Evolutionary conservation across 2,113 vertebrate genomes (phyloP).

Genomic region (Prunella himalayana): DNA sequence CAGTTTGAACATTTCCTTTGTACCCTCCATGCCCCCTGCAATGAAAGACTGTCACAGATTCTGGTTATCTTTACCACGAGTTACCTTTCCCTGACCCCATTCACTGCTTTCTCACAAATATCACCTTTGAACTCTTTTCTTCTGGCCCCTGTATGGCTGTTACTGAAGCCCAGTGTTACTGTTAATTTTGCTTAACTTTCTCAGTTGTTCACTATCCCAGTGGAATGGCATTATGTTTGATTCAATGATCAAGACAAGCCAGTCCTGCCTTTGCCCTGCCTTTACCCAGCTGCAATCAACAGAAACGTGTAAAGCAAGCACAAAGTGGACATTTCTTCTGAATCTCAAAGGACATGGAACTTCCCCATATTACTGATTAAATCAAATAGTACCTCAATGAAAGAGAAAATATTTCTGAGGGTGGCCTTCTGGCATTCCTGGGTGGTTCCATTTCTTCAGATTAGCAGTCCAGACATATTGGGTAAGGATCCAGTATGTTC

Average conservation of each 20-base stretch:
- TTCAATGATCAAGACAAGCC: not conserved
- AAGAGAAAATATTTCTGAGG: not conserved
- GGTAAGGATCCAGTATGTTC: not conserved
- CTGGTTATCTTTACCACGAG: conserved; percentile 17
- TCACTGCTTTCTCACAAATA: not conserved
- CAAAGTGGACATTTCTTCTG: not conserved
- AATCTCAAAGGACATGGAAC: not conserved
- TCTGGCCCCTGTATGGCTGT: not conserved
- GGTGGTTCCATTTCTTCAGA: not conserved
- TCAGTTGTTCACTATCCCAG: not conserved
- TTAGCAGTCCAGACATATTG: not conserved
- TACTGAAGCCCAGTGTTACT: not conserved
- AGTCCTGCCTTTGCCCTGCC: not conserved
- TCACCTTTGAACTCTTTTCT: conserved; percentile 1
- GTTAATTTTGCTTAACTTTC: not conserved
- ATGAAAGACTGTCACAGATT: conserved; percentile 14
- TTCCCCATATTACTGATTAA: not conserved
- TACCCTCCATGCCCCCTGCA: not conserved
- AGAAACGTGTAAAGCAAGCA: not conserved
- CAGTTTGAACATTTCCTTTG: conserved; percentile 40
- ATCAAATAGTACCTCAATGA: not conserved
- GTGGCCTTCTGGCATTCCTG: not conserved
- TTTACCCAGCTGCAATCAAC: not conserved
- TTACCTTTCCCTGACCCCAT: conserved; percentile 33
- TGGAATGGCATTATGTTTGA: not conserved